Percentiles rank a stretch among this genome's conserved stretches.
Evolutionary conservation across 2,797 vertebrate genomes (phyloP).

Genomic region (Sebastes cheni): DNA sequence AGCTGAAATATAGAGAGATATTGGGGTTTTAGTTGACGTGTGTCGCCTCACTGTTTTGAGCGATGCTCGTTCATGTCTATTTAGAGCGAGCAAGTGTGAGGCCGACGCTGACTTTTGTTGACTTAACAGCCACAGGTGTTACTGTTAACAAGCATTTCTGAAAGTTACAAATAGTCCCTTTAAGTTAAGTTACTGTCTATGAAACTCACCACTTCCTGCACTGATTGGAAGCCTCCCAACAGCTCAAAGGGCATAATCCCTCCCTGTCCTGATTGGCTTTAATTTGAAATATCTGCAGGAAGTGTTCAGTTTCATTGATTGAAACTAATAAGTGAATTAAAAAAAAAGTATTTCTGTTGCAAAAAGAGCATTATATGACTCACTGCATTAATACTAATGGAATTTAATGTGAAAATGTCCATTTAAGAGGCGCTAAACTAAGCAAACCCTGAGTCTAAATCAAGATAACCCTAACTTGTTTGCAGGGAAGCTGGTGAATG

Average conservation of each 20-base stretch:
- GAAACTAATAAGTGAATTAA: not conserved
- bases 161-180: not conserved
- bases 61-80: no score
- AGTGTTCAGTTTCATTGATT: not conserved
- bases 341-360: not conserved
- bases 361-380: not conserved
- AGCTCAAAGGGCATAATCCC: not conserved
- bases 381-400: not conserved
- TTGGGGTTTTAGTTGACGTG: no score
- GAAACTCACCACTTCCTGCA: not conserved
- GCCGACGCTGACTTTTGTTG: no score
- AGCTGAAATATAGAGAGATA: no score
- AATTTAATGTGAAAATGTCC: not conserved
- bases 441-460: not conserved
- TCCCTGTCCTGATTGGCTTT: not conserved
- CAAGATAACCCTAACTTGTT: slow-evolving; percentile 8
- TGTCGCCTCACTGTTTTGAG: no score
- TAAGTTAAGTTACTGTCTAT: not conserved
- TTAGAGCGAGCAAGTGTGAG: no score
- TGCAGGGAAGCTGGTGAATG: slow-evolving; percentile 96
- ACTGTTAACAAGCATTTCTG: no score
- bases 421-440: not conserved
- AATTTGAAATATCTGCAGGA: not conserved
- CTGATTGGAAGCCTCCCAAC: not conserved
- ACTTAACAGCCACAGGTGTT: no score